Percentiles rank a stretch among this genome's conserved stretches.
Evolutionary conservation across 2,797 vertebrate genomes (phyloP).

Genomic region (Australoheros facetus): DNA sequence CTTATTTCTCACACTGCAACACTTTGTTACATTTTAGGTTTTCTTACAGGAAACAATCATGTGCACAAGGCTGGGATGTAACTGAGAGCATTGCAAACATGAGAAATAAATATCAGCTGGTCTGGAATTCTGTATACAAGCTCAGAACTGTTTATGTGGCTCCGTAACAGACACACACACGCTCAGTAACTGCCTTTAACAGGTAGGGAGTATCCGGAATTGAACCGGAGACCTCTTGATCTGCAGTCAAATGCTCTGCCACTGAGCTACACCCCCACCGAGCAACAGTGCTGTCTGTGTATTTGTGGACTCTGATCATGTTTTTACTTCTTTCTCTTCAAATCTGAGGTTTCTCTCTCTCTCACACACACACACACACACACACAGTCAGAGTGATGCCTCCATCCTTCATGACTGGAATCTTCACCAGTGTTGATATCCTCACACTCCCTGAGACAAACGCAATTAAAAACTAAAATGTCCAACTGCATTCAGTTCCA

Average conservation of each 20-base stretch:
- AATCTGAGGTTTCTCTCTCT: too few species aligned
- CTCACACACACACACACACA: too few species aligned
- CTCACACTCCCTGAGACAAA: slow-evolving; percentile 78
- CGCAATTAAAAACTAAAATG: neutral
- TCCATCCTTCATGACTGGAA: slow-evolving; percentile 89
- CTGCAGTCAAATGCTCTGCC: slow-evolving; percentile 83
- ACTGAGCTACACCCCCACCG: slow-evolving; percentile 80
- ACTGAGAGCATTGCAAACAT: neutral
- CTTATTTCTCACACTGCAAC: accelerated
- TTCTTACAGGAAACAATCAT: neutral
- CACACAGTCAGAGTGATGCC: slow-evolving; percentile 79
- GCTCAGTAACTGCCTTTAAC: neutral
- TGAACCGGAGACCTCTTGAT: slow-evolving; percentile 81
- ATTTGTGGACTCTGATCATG: too few species aligned
- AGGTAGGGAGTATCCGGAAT: slow-evolving; percentile 64
- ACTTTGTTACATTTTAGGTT: neutral
- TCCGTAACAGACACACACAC: neutral
- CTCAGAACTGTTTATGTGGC: neutral
- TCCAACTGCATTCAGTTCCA: neutral
- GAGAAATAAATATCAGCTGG: neutral
- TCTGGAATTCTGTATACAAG: slow-evolving; percentile 12
- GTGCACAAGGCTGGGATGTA: slow-evolving; percentile 8
- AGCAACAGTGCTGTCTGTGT: too few species aligned
- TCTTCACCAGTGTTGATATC: slow-evolving; percentile 77
- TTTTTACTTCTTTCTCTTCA: too few species aligned